Conservation (phyloP, 2,888 invertebrate species). For the Thumatha senex region DNA sequence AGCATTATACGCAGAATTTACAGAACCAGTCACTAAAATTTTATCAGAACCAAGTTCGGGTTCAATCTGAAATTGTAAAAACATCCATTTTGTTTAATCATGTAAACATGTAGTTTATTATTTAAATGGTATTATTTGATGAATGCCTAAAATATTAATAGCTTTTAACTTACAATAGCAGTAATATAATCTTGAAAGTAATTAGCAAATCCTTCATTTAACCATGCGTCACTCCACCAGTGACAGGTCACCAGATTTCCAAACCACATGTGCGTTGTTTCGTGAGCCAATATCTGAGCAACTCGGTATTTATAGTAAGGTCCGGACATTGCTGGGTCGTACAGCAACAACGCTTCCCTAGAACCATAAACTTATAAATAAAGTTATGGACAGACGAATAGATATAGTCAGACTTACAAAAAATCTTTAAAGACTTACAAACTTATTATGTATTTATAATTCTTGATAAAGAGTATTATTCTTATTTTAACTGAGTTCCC, state of each 20-base stretch:
- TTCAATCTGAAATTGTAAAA: slow-evolving; percentile 73
- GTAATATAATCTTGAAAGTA: slow-evolving; percentile 88
- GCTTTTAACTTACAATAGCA: slow-evolving; percentile 42
- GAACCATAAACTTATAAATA: slow-evolving; percentile 11
- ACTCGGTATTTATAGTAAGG: slow-evolving; percentile 80
- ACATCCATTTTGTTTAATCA: not conserved
- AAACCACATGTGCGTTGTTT: slow-evolving; percentile 93
- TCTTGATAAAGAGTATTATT: not conserved
- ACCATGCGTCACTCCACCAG: slow-evolving; percentile 91
- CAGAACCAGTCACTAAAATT: slow-evolving; percentile 85
- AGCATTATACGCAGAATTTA: slow-evolving; percentile 85
- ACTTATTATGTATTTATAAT: too few relatives aligned
- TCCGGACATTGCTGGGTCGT: slow-evolving; percentile 69
- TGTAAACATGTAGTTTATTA: not conserved
- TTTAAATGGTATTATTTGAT: not conserved
- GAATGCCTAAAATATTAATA: too few relatives aligned
- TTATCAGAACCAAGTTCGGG: slow-evolving; percentile 84
- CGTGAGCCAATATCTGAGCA: slow-evolving; percentile 87
- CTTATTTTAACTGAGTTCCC: not conserved
- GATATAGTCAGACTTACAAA: too few relatives aligned
- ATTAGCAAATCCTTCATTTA: slow-evolving; percentile 88
- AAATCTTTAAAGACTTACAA: too few relatives aligned
- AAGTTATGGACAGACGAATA: not conserved
- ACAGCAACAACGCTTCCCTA: slow-evolving; percentile 74
- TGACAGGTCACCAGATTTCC: slow-evolving; percentile 89